These are phyloP conservation scores for Limosa lapponica DNA, from an alignment of 2,797 vertebrate species.

Conservation along the genomic window DNA sequence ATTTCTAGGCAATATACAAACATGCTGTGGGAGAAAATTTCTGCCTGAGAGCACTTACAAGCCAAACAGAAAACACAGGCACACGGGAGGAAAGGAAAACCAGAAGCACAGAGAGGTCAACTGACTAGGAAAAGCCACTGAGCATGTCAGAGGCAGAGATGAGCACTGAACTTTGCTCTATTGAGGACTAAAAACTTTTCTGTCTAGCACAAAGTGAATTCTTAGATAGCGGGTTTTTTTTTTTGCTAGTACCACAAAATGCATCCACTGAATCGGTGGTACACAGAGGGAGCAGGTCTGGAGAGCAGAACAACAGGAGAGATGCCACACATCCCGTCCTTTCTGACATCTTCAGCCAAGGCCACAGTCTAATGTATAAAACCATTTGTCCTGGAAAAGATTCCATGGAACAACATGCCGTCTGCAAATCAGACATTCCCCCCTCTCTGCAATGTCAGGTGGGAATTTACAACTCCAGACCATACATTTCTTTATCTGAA, in stretches of 20 bases:
- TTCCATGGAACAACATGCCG: not conserved
- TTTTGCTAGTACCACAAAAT: not conserved
- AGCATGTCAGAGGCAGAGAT: slow-evolving; percentile 29
- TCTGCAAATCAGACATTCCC: not conserved
- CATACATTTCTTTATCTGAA: not conserved
- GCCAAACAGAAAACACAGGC: slow-evolving; percentile 10
- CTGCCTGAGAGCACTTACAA: not conserved
- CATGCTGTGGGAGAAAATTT: not conserved
- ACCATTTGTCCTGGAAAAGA: not conserved
- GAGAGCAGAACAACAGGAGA: not conserved
- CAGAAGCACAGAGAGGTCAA: slow-evolving; percentile 17
- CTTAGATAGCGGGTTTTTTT: not conserved
- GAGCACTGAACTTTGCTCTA: not conserved
- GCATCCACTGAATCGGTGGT: not conserved
- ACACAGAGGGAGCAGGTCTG: accelerated
- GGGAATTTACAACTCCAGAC: slow-evolving; percentile 32
- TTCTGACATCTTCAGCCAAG: not conserved
- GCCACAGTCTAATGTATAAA: not conserved
- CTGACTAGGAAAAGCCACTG: not conserved
- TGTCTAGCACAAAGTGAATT: not conserved
- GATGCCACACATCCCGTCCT: not conserved
- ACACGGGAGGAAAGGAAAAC: slow-evolving; percentile 12
- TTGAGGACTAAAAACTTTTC: not conserved
- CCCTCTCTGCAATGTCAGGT: not conserved
- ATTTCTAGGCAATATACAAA: slow-evolving; percentile 34